phyloP scores from a whole-genome alignment of 2,797 vertebrate species.

The Toxotes lorentzi region DNA sequence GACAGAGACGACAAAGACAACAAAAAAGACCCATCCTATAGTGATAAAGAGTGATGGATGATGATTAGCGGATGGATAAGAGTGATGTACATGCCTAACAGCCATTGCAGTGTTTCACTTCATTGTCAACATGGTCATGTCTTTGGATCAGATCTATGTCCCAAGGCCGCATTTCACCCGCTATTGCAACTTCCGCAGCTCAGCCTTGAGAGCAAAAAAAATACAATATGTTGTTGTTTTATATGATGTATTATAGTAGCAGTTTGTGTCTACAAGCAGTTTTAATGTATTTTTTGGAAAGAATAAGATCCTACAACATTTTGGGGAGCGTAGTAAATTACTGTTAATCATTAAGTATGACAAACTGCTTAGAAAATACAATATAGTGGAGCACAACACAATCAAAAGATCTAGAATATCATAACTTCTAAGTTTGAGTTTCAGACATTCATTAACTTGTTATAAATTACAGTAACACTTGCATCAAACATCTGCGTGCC shows the following conservation, averaged over 20 bases:
- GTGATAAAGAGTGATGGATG: conserved; percentile 18
- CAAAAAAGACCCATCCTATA: neutral
- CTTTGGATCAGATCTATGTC: conserved; percentile 19
- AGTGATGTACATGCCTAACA: conserved; percentile 21
- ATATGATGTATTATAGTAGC: conserved; percentile 14
- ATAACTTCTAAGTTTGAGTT: neutral
- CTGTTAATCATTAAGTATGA: conserved; percentile 8
- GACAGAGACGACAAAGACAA: conserved; percentile 1
- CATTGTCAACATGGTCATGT: conserved; percentile 15
- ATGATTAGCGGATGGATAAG: conserved; percentile 11
- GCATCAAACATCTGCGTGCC: neutral
- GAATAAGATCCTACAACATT: neutral
- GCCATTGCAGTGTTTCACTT: conserved; percentile 27
- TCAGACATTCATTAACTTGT: neutral
- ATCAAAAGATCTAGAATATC: neutral
- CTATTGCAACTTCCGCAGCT: conserved; percentile 13
- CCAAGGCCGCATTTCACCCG: conserved; percentile 15
- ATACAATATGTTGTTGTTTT: conserved; percentile 26
- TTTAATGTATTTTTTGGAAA: conserved; percentile 17
- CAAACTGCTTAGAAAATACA: conserved; percentile 17
- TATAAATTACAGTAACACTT: neutral
- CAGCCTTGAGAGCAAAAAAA: neutral
- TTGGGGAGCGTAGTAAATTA: neutral
- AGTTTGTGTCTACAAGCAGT: conserved; percentile 22
- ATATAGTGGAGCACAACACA: neutral